Conservation (phyloP, 2,888 invertebrate species). For the Polyploca ridens region DNA sequence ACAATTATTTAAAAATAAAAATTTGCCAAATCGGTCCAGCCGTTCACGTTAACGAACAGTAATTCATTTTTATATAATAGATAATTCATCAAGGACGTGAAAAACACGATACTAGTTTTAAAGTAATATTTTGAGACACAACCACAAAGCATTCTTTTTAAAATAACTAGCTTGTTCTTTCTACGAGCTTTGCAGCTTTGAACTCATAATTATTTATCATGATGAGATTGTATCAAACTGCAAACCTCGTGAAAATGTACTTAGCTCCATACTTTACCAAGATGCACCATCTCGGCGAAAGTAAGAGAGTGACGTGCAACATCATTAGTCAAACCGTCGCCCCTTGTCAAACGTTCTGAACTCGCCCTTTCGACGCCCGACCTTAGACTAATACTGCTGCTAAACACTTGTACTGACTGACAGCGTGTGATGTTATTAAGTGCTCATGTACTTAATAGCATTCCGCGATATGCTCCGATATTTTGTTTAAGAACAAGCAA, state of each 20-base stretch:
- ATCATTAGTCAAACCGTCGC: slow-evolving; percentile 81
- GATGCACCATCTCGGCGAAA: slow-evolving; percentile 44
- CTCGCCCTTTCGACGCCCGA: slow-evolving; percentile 64
- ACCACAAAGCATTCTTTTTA: too few relatives aligned
- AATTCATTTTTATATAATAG: too few relatives aligned
- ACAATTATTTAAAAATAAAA: too few relatives aligned
- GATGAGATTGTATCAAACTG: background rate
- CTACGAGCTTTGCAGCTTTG: background rate
- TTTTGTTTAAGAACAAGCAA: background rate
- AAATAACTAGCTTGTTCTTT: too few relatives aligned
- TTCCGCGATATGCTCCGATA: slow-evolving; percentile 21
- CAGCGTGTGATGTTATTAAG: slow-evolving; percentile 73
- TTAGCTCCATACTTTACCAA: slow-evolving; percentile 30
- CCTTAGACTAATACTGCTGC: slow-evolving; percentile 63
- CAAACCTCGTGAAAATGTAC: slow-evolving; percentile 7
- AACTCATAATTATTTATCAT: background rate
- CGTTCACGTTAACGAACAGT: too few relatives aligned
- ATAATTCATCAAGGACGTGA: too few relatives aligned
- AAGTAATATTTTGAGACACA: too few relatives aligned
- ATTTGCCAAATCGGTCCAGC: too few relatives aligned
- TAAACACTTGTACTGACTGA: slow-evolving; percentile 57
- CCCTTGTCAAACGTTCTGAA: slow-evolving; percentile 76
- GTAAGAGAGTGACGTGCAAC: slow-evolving; percentile 67
- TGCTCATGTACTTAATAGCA: slow-evolving; percentile 51
- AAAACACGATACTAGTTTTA: too few relatives aligned